Evolutionary conservation across 2,797 vertebrate genomes (phyloP).

Genomic region (Octomys mimax): DNA sequence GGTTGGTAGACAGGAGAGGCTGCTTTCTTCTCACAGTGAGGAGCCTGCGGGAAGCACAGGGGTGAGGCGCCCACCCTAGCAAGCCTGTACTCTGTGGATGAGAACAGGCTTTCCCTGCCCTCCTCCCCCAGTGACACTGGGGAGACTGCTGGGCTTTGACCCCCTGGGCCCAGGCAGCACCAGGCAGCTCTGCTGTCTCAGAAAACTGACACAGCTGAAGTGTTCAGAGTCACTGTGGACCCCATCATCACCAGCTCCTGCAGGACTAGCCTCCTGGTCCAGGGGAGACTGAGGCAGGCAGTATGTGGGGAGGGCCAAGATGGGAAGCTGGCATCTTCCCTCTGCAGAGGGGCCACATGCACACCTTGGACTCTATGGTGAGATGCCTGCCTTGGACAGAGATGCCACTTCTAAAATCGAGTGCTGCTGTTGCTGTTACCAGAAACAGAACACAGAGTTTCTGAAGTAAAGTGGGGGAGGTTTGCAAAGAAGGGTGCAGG

Average conservation of each 20-base stretch:
- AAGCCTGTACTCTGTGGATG: neutral
- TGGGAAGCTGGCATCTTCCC: neutral
- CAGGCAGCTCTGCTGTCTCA: neutral
- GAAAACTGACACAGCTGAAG: neutral
- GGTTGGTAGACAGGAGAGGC: neutral
- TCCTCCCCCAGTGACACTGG: no score
- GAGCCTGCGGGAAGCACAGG: rapidly evolving
- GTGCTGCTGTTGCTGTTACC: rapidly evolving
- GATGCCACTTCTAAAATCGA: neutral
- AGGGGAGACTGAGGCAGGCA: rapidly evolving
- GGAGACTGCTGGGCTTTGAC: neutral
- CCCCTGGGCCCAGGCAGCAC: neutral
- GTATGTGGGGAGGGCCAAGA: neutral
- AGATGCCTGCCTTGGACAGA: neutral
- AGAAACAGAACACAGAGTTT: neutral
- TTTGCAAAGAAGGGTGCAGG: no score
- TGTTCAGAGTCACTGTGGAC: rapidly evolving
- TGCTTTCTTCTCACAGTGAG: neutral
- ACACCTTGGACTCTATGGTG: neutral
- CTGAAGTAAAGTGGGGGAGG: neutral
- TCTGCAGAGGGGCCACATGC: rapidly evolving
- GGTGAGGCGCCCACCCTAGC: neutral
- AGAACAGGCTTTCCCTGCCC: neutral
- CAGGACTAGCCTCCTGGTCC: neutral
- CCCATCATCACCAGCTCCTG: rapidly evolving